Base-by-base conservation (phyloP, 2,113 vertebrate genomes). In the Triplophysa dalaica region DNA sequence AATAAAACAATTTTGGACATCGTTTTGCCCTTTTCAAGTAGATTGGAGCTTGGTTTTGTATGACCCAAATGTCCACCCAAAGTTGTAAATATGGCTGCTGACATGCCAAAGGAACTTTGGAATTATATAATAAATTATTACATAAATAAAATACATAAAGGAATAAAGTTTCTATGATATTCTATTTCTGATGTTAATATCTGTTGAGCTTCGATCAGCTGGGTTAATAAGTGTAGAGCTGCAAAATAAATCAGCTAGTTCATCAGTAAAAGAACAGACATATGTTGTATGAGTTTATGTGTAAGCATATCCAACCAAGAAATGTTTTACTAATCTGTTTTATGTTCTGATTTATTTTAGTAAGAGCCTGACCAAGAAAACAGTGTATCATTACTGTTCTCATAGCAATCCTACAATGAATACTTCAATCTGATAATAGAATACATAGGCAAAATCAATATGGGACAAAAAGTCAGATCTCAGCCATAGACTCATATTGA, bases 401-500 rank as follows among this genome's bases (percentile, higher is more conserved):
- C n/a, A n/a, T n/a, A n/a, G n/a, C 78, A 22, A 58, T 52, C 58
- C 54, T 61, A 54, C 29, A 29, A n/a, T 14, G 41, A 78, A 76
- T 62, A 65, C 52, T 21, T 54, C 29, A 80, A 80, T 84, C 61
- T 76, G 74, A 76, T 75, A 75, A 86, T 60, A 54, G 29, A 33
- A 65, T 52, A 68, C 73, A 75, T 62, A 75, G 58, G 63, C 70
- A 52, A 79, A 75, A 86, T 86, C 73, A 64, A 69, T 83, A 82
- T 21, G 56, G 73, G 43, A 60, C 50, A 78, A 68, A 77, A 73
- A 14, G 24, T 38, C 52, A 81, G 80, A 85, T 82, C 66, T 82
- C 64, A 81, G 66, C 19, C 70, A 84, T 85, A 68, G 82, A 88
- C 75, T 52, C 17, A 61, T 80, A 83, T 84, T 85, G 83, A 87